Base-by-base conservation (phyloP, 2,113 vertebrate genomes). In the Stercorarius parasiticus region DNA sequence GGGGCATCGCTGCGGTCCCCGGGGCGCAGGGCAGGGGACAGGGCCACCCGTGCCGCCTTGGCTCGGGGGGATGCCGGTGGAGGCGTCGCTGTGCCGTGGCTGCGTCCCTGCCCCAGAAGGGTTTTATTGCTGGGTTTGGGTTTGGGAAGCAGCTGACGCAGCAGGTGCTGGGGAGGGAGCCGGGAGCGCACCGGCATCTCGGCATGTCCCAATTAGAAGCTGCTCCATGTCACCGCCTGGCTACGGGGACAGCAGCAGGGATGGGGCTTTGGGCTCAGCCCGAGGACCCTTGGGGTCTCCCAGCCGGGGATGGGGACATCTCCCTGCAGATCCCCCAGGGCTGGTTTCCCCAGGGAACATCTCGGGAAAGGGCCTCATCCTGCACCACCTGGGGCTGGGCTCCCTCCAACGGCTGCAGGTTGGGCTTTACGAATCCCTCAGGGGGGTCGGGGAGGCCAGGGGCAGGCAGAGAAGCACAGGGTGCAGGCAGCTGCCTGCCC, bases 1-100 rank as follows among this genome's bases (percentile, higher is more conserved):
- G 23, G 58, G 62, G 71, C 82, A 53, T 2, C 0, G 0, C 55
- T 19, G 40, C 0, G 5, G 4, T 34, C 27, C 55, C 55, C 1
- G 0, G 59, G 29, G 52, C 1, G 1, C 47, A 1, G 61, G 70
- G 38, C 69, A 53, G 29, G 62, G 49, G 40, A 27, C 45, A 12
- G 29, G 67, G 59, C 19, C 49, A 34, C 25, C 0, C 0, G 8
- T 1, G 32, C 29, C 10, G 3, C 59, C 23, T 3, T 0, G 0
- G 80, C 40, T 38, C 8, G 61, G 9, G 64, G n/a, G 30, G 61
- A 29, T 13, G 55, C 45, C 3, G 5, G 64, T 0, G 1, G 49
- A 56, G 67, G 65, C 1, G 15, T 71, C 29, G 2, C 69, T 19
- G 73, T 17, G 36, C 36, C 6, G 7, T 5, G 69, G 47, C 42